These are phyloP conservation scores for Nephrotoma guestfalica DNA, from an alignment of 2,888 invertebrate species.

Conservation along the genomic window DNA sequence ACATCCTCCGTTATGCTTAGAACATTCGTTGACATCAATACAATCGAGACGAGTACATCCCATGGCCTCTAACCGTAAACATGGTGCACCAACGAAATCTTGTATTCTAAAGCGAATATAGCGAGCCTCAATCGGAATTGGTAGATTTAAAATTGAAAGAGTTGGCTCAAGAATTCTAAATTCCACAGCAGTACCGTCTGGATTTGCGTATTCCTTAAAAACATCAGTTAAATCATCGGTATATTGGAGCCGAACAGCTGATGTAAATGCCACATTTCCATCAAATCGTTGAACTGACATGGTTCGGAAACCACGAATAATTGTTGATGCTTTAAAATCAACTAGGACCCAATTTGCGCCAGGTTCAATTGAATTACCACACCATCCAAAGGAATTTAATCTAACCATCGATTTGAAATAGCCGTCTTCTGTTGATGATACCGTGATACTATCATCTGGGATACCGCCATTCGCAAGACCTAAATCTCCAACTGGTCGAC, in stretches of 20 bases:
- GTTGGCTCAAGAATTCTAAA: conserved; percentile 82
- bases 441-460: conserved; percentile 76
- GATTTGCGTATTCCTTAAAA: conserved; percentile 83
- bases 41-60: conserved; percentile 85
- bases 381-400: conserved; percentile 78
- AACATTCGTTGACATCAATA: conserved; percentile 77
- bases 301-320: conserved; percentile 79
- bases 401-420: conserved; percentile 75
- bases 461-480: conserved; percentile 70
- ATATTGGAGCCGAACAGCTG: conserved; percentile 73
- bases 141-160: conserved; percentile 78
- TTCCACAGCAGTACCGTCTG: conserved; percentile 84
- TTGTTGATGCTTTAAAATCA: conserved; percentile 76
- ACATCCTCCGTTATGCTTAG: conserved; percentile 75
- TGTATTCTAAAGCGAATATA: conserved; percentile 74
- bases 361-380: conserved; percentile 71
- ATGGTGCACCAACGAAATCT: conserved; percentile 79
- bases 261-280: conserved; percentile 74
- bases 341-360: conserved; percentile 81
- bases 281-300: conserved; percentile 75
- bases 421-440: conserved; percentile 68
- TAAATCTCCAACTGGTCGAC: conserved; percentile 78
- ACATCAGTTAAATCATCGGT: conserved; percentile 78
- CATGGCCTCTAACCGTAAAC: conserved; percentile 81
- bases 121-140: conserved; percentile 81